A percentile compares a stretch with the other conserved stretches of the same genome.
These are phyloP conservation scores for Hydractinia echinata DNA, from an alignment of 30 jellyfish, hydroid and myxozoan species.

Conservation along the genomic window DNA sequence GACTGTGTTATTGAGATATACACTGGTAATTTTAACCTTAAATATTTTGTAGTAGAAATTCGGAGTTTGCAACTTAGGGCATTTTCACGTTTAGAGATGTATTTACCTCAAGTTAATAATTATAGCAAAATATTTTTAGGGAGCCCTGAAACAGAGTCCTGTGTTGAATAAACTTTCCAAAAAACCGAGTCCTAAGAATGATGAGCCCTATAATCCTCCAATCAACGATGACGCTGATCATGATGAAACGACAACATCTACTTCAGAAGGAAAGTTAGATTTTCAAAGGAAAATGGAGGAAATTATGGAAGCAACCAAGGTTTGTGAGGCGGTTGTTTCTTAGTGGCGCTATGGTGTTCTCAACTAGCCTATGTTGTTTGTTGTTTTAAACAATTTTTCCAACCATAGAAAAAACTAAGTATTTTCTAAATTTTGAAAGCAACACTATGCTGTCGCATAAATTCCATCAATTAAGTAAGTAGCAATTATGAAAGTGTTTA, in stretches of 20 bases:
- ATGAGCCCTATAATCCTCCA: not conserved
- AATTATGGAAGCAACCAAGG: slow-evolving; percentile 98
- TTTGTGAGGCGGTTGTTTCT: not conserved
- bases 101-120: no score
- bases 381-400: not conserved
- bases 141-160: no score
- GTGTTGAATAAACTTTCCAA: no score
- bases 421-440: not conserved
- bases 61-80: no score
- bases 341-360: not conserved
- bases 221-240: not conserved
- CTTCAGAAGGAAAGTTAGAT: slow-evolving; percentile 55
- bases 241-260: slow-evolving; percentile 17
- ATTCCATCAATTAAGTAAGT: not conserved
- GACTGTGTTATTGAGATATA: no score
- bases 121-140: no score
- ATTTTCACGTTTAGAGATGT: no score
- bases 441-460: not conserved
- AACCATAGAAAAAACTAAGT: not conserved
- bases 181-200: not conserved
- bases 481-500: not conserved
- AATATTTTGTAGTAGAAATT: no score
- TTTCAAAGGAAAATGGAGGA: slow-evolving; percentile 74
- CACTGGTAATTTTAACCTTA: no score
- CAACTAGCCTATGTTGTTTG: not conserved